Evolutionary conservation across 2,888 invertebrate genomes (phyloP), one percentile per base, ranked within the genome.

Genomic region (Diplazon laetatorius): DNA sequence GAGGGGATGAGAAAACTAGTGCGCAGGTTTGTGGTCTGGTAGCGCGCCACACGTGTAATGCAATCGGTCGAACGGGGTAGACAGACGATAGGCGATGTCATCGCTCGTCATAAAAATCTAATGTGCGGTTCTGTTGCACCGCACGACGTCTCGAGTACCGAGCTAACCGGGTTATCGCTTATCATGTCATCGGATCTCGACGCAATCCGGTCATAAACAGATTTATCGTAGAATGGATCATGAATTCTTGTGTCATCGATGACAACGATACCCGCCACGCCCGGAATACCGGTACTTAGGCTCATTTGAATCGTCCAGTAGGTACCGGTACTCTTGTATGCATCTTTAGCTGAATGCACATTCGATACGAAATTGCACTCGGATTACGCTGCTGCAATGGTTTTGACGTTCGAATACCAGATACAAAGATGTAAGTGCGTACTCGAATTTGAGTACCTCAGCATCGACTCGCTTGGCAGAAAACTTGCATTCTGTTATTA

Each of bases 21-120:
- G 69, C 44, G 52, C 52, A 52, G 25, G 52, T 52, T 25, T 22
- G 8, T 52, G n/a, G 25, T 52, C 25, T n/a, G n/a, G 55, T 9
- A 14, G n/a, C 6, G 35, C 16, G 16, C 52, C 52, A 5, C 30
- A 8, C 55, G 55, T 35, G 25, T 30, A 30, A 55, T 55, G 30
- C 22, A 22, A 52, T 52, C 50, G 22, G n/a, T 25, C 22, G 25
- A 25, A 25, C 30, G 9, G 16, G 30, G 55, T 22, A 52, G 30
- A 52, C 55, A 35, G 30, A 55, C 55, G 30, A 55, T 30, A 16
- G 30, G 2, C 30, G 55, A 55, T 55, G 55, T 30, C 30, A 55
- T 55, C 55, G 30, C 30, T 55, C 55, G 14, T 30, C 16, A 14
- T 55, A 55, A 35, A 25, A 55, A 16, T 0, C 30, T 55, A 35